These are phyloP conservation scores for Spea bombifrons DNA, from an alignment of 2,113 vertebrate genomes.

Conservation along the genomic window DNA sequence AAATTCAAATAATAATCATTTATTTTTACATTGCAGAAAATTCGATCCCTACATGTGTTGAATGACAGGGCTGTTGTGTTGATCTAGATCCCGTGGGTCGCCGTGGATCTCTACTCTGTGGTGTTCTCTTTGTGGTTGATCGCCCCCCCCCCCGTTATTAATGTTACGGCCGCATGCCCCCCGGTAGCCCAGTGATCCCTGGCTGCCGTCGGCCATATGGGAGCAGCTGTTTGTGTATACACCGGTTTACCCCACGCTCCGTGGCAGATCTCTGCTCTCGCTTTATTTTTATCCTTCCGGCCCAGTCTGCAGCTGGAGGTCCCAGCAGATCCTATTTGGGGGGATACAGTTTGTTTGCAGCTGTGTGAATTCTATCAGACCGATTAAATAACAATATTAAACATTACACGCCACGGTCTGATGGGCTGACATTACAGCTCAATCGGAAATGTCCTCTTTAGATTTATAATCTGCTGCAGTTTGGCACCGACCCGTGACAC, in stretches of 20 bases:
- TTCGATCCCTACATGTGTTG: too few relatives aligned
- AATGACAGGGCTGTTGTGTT: too few relatives aligned
- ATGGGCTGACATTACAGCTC: neutral
- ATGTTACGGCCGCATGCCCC: too few relatives aligned
- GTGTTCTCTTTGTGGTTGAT: too few relatives aligned
- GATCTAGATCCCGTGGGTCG: too few relatives aligned
- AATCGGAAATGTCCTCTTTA: neutral
- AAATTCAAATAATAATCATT: too few relatives aligned
- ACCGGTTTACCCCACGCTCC: neutral
- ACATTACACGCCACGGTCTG: neutral
- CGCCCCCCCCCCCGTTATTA: too few relatives aligned
- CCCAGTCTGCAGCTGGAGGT: slow-evolving; percentile 1
- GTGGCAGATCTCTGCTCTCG: neutral
- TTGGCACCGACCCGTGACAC: neutral
- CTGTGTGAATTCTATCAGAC: neutral
- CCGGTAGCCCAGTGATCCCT: neutral
- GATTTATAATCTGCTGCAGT: neutral
- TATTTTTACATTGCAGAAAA: too few relatives aligned
- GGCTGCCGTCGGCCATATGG: slow-evolving; percentile 3
- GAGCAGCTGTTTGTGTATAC: neutral
- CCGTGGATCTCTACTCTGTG: too few relatives aligned
- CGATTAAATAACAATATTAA: neutral
- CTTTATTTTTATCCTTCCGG: neutral
- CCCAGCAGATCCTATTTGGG: too few relatives aligned
- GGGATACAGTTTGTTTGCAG: neutral